Base-by-base conservation (phyloP, 2,797 vertebrate genomes). In the Bryconaethiops microstoma region DNA sequence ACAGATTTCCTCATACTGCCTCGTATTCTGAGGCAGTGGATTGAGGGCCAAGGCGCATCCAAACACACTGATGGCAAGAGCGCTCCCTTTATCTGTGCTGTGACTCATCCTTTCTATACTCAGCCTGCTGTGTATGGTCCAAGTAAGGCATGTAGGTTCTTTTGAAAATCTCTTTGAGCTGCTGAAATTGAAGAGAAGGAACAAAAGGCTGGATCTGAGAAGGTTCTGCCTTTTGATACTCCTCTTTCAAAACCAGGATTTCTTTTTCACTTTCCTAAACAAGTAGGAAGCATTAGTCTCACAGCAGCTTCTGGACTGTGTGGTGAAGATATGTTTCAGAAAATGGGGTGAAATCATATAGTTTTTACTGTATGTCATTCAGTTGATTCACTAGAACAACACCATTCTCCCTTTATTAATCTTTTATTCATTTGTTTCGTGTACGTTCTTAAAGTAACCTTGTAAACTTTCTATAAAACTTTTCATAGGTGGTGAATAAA, bases 401-500 rank as follows among this genome's bases (percentile, higher is more conserved):
- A 29, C 29, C 3, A 29, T 29, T 29, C 29, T 29, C 60, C 5
- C 13, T 63, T 72, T 78, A 16, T 60, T 79, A 39, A 82, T 57
- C 14, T n/a, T 63, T 54, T 55, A 62, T 67, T 76, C 10, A 13
- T 72, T 71, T 29, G 1, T 52, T 70, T 54, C 25, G 65, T 69
- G 16, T 19, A 45, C 16, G 9, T 40, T 29, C 42, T 45, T 10
- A 45, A 45, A 45, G 42, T 1, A 45, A 45, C 10, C 42, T 45
- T 45, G 42, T 1, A 79, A 80, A 39, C 40, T 25, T 76, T n/a
- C 68, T 50, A 65, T 55, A 74, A 82, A 78, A 81, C 69, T 48
- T 77, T 82, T 40, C 63, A 40, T 79, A 69, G 16, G 72, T 59
- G 0, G 57, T 64, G 85, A 86, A 83, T 85, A 70, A 86, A 82